A percentile compares a stretch with the other conserved stretches of the same genome.
phyloP scores from a whole-genome alignment of 2,888 invertebrate genomes.

The Amphipyra berbera region DNA sequence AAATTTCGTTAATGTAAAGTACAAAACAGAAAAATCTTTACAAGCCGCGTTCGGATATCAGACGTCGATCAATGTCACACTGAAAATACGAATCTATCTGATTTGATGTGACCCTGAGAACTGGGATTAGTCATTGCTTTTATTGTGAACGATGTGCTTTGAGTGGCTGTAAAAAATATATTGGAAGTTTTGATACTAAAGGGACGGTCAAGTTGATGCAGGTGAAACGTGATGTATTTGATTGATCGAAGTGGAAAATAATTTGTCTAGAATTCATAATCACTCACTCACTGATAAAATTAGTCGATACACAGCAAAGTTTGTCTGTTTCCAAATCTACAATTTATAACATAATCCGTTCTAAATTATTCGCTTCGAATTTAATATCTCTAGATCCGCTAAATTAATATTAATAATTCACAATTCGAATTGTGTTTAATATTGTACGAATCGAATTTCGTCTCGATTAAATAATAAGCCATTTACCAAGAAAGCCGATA shows the following conservation, averaged over 20 bases:
- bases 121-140: slow-evolving; percentile 82
- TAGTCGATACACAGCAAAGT: slow-evolving; percentile 21
- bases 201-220: slow-evolving; percentile 36
- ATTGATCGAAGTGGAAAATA: slow-evolving; percentile 45
- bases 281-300: slow-evolving; percentile 38
- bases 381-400: slow-evolving; percentile 25
- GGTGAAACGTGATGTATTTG: slow-evolving; percentile 41
- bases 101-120: slow-evolving; percentile 74
- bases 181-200: slow-evolving; percentile 56
- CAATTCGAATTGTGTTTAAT: slow-evolving; percentile 25
- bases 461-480: slow-evolving; percentile 65
- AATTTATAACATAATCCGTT: slow-evolving; percentile 45
- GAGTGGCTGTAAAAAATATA: slow-evolving; percentile 62
- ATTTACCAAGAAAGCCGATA: slow-evolving; percentile 61
- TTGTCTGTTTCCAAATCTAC: slow-evolving; percentile 23
- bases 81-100: slow-evolving; percentile 71
- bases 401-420: slow-evolving; percentile 32
- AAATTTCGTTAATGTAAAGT: slow-evolving; percentile 71
- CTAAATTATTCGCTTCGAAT: slow-evolving; percentile 27
- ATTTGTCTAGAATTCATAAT: slow-evolving; percentile 34
- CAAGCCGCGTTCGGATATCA: slow-evolving; percentile 77
- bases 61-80: slow-evolving; percentile 86
- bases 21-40: slow-evolving; percentile 74
- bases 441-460: slow-evolving; percentile 35
- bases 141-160: slow-evolving; percentile 66